A percentile compares a stretch with the other conserved stretches of the same genome.
These are phyloP conservation scores for Dufourea novaeangliae DNA, from an alignment of 1,140 invertebrate species.

Conservation along the genomic window DNA sequence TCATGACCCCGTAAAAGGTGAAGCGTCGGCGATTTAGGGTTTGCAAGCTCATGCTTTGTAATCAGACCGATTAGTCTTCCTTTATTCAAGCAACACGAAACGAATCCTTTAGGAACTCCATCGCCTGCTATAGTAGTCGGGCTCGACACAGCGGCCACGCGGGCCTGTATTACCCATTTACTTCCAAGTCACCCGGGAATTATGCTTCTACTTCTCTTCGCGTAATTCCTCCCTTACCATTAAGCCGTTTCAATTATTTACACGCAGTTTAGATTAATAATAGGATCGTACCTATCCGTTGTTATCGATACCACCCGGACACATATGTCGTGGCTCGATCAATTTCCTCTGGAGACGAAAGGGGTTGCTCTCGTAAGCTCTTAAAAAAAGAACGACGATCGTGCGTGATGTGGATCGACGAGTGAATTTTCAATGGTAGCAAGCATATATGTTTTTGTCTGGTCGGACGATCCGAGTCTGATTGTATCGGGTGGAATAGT, in stretches of 20 bases:
- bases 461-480: slow-evolving; percentile 15
- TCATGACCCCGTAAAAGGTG: slow-evolving; percentile 36
- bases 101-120: slow-evolving; percentile 66
- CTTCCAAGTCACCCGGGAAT: slow-evolving; percentile 73
- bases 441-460: too few species aligned
- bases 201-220: slow-evolving; percentile 66
- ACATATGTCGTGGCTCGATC: not conserved
- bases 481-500: slow-evolving; percentile 56
- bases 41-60: slow-evolving; percentile 64
- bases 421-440: too few species aligned
- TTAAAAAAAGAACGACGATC: too few species aligned
- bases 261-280: slow-evolving; percentile 75
- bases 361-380: too few species aligned
- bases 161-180: slow-evolving; percentile 42
- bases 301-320: slow-evolving; percentile 51
- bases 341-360: too few species aligned
- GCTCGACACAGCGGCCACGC: slow-evolving; percentile 44
- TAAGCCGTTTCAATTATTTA: slow-evolving; percentile 75
- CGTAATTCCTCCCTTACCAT: slow-evolving; percentile 74
- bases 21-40: slow-evolving; percentile 26
- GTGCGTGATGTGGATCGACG: too few species aligned
- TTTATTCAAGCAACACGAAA: slow-evolving; percentile 58
- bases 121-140: slow-evolving; percentile 38
- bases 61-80: slow-evolving; percentile 65
- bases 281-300: slow-evolving; percentile 67